Evolutionary conservation across 2,797 vertebrate species (phyloP), one percentile per base, ranked within the genome.

Genomic region (Catostomus latipinnis): DNA sequence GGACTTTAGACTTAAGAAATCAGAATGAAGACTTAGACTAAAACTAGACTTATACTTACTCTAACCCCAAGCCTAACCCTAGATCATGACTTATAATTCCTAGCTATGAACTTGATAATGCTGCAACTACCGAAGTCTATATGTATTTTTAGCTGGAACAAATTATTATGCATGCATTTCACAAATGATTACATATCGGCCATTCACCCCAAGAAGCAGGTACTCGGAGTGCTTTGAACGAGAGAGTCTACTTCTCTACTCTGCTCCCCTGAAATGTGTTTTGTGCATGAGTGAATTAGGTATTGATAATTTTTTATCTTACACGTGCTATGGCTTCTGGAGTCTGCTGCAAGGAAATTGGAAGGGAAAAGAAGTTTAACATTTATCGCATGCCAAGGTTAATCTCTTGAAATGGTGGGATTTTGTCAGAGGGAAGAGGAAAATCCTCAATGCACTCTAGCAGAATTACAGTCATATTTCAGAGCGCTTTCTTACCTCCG

Each of bases 271-370:
- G 92, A 93, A 94, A 94, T 93, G 92, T 93, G 94, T 95, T 95
- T 94, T 95, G 91, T 95, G 94, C 93, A 94, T 93, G 93, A 95
- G 89, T 94, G 94, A 94, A 94, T 94, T 94, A 94, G 93, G 93
- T 94, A 93, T 94, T 95, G 92, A 93, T 94, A 34, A 34, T 34
- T 34, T 94, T 86, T 86, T 93, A 94, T 95, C 94, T 94, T 91
- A 91, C 93, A 93, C 85, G 89, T 91, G 88, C 82, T 86, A 86
- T 91, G 92, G 91, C 91, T 95, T 93, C 91, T 93, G 90, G 91
- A 93, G 92, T 92, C 93, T 83, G 91, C 92, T 91, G 87, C 89
- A 89, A 93, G 93, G 88, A 95, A 94, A 94, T 94, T 94, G 93
- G 91, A 93, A 92, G 90, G 91, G 90, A 80, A 87, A 93, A 91